phyloP scores from a whole-genome alignment of 2,113 vertebrate genomes.

The Cavia porcellus region DNA sequence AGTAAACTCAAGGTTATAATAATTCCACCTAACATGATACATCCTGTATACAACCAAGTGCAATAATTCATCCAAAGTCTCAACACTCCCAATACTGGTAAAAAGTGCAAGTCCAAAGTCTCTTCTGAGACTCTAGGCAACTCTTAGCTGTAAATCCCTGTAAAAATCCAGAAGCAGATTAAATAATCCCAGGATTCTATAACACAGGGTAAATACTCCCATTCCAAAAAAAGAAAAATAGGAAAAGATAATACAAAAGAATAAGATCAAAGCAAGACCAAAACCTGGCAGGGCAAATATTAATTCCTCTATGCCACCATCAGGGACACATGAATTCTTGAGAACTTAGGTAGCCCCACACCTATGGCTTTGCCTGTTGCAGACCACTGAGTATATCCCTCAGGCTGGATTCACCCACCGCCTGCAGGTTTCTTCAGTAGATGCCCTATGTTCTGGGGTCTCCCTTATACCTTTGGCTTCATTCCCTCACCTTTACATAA shows the following conservation, averaged over 20 bases:
- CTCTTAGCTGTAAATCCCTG: neutral
- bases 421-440: neutral
- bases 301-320: neutral
- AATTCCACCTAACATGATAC: neutral
- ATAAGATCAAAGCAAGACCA: neutral
- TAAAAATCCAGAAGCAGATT: neutral
- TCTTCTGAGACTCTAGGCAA: neutral
- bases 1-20: neutral
- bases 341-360: neutral
- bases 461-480: neutral
- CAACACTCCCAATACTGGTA: neutral
- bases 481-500: neutral
- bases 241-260: neutral
- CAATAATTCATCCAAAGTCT: neutral
- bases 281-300: neutral
- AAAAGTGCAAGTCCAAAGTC: neutral
- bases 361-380: neutral
- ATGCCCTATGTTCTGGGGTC: neutral
- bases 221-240: neutral
- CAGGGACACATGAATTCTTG: neutral
- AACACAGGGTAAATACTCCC: neutral
- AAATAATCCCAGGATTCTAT: neutral
- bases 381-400: neutral
- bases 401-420: neutral
- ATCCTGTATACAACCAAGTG: neutral